Evolutionary conservation across 2,888 invertebrate species (phyloP).

Genomic region (Leucozona laternaria): DNA sequence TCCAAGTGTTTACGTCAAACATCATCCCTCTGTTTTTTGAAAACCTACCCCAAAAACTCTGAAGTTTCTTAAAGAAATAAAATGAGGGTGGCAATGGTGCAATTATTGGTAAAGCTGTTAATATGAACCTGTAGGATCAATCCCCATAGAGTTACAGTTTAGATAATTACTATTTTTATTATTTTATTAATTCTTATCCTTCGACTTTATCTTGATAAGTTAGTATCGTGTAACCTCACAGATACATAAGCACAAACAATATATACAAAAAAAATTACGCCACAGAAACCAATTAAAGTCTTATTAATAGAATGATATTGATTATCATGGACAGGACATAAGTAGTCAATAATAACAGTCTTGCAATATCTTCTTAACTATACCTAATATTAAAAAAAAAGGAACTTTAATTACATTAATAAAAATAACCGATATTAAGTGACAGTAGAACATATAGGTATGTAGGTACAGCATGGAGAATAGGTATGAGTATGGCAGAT

Average conservation of each 20-base stretch:
- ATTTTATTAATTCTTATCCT: not conserved
- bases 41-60: not conserved
- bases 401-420: slow-evolving; percentile 1
- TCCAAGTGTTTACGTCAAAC: not conserved
- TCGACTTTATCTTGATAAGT: not conserved
- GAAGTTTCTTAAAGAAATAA: not conserved
- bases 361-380: not conserved
- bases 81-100: not conserved
- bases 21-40: not conserved
- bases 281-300: not conserved
- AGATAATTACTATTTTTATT: not conserved
- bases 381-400: not conserved
- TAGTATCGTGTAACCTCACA: not conserved
- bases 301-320: not conserved
- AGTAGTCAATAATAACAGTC: not conserved
- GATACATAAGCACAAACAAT: not conserved
- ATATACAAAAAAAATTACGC: not conserved
- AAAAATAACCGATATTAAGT: not conserved
- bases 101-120: not conserved
- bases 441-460: not conserved
- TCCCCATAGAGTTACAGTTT: not conserved
- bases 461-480: not conserved
- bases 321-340: not conserved
- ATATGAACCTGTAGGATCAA: not conserved
- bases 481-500: not conserved